Evolutionary conservation across 2,113 vertebrate genomes (phyloP), one percentile per base, ranked within the genome.

Genomic region (Lucifuga dentata): DNA sequence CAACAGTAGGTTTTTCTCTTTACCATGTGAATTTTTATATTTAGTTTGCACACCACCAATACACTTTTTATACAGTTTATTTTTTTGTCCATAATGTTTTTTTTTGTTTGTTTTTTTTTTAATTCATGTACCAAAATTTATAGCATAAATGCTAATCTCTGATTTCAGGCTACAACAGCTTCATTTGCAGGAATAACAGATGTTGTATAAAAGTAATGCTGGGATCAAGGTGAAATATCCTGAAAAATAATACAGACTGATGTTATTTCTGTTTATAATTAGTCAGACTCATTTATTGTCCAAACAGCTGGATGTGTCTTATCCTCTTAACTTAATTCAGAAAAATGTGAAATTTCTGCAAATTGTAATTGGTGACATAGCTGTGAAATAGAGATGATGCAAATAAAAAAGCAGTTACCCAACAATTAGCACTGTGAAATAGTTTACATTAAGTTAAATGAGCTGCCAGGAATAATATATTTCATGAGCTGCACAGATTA

Each of bases 341-440:
- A n/a, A n/a, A n/a, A n/a, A n/a, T n/a, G n/a, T 24, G 16, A 65
- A 52, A 46, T 39, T 11, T 17, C 45, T 48, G n/a, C 24, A 40
- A n/a, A 3, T 46, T 49, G 40, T 48, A 57, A 39, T 45, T 45
- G 8, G 11, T n/a, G 11, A 67, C 10, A 2, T 50, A 9, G 8
- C 10, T 23, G 24, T 53, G 8, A 16, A 45, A 49, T 19, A 16
- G 16, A 24, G 11, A 16, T 61, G 3, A 41, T 7, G 11, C 44
- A 32, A 9, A 29, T 29, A 29, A 57, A 67, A 41, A n/a, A 9
- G 8, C 36, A 68, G 32, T 48, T 55, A 55, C 32, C 8, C 1
- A 24, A 38, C 5, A 71, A 57, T 76, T 73, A 64, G n/a, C 7
- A 17, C 12, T 44, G 21, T 67, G 7, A 80, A 60, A 57, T 46